Percentiles rank a stretch among this genome's conserved stretches.
Evolutionary conservation across 2,888 invertebrate genomes (phyloP).

Genomic region (Dryadula phaetusa): DNA sequence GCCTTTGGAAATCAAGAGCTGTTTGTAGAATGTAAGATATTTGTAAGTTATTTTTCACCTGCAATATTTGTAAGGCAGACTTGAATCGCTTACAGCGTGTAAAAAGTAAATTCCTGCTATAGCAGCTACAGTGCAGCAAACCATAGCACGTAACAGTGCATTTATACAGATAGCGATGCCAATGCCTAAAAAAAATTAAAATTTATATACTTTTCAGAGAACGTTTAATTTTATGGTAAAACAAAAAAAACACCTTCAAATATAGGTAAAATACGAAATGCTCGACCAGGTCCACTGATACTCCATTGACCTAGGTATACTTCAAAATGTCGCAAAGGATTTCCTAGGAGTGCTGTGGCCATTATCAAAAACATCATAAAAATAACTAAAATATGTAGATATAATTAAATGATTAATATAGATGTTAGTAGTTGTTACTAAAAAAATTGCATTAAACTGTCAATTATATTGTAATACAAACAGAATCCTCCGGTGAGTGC

Average conservation of each 20-base stretch:
- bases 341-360: conserved; percentile 62
- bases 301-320: conserved; percentile 79
- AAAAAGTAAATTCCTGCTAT: conserved; percentile 64
- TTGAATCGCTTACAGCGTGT: conserved; percentile 61
- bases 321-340: conserved; percentile 76
- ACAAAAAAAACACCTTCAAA: conserved; percentile 40
- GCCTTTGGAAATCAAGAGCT: no score
- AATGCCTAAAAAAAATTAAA: conserved; percentile 58
- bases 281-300: conserved; percentile 76
- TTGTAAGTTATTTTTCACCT: conserved; percentile 62
- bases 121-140: conserved; percentile 66
- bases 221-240: background rate
- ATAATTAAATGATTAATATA: background rate
- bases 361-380: conserved; percentile 61
- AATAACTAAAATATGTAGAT: conserved; percentile 55
- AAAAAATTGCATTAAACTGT: no score
- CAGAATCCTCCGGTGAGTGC: conserved; percentile 69
- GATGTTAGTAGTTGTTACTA: background rate
- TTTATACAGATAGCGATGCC: conserved; percentile 75
- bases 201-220: background rate
- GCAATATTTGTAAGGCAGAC: conserved; percentile 72
- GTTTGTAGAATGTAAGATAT: no score
- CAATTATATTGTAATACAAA: conserved; percentile 50
- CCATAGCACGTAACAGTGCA: conserved; percentile 70
- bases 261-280: conserved; percentile 72